Evolutionary conservation across 2,113 vertebrate genomes (phyloP), one percentile per base, ranked within the genome.

Genomic region (Pseudorasbora parva): DNA sequence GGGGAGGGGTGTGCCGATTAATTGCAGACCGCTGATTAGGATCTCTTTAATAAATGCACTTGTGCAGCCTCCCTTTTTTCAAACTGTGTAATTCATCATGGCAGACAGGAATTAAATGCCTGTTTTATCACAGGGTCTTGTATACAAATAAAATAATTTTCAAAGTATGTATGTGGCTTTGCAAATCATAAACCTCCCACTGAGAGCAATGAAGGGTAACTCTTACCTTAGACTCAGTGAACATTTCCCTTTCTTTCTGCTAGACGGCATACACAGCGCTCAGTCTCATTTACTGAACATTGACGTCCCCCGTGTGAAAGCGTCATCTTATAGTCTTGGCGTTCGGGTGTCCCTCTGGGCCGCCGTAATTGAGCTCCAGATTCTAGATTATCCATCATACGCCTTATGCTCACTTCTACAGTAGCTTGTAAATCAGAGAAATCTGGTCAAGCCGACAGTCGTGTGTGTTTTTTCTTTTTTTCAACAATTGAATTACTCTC

Each of bases 41-140:
- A 85, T 89, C 86, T 87, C 45, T 86, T 86, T 87, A 87, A 87
- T 87, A 87, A 77, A 81, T 77, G 54, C 81, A 75, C 84, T 83
- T 78, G 73, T 82, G 82, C 78, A 66, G 81, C 73, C 47, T 51
- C 75, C 37, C 21, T 86, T 82, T 82, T 68, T 78, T 85, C 64
- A 81, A 82, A 82, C 82, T 71, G 71, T 57, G 80, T 80, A 81
- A 77, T 88, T 85, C 83, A 85, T 88, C 69, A 84, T 60, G 47
- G 72, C 72, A 64, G 86, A 84, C 62, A 68, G 83, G 54, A 84
- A 78, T 81, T 78, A 57, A 89, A 85, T 74, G 37, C 27, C 30
- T 30, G 64, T 71, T 88, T 81, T 81, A 85, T 73, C 12, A 21
- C 5, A 41, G 17, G 23, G 41, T 27, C 51, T 47, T 75, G 37